phyloP scores from a whole-genome alignment of 2,888 invertebrate genomes.

The Cetonia aurata region DNA sequence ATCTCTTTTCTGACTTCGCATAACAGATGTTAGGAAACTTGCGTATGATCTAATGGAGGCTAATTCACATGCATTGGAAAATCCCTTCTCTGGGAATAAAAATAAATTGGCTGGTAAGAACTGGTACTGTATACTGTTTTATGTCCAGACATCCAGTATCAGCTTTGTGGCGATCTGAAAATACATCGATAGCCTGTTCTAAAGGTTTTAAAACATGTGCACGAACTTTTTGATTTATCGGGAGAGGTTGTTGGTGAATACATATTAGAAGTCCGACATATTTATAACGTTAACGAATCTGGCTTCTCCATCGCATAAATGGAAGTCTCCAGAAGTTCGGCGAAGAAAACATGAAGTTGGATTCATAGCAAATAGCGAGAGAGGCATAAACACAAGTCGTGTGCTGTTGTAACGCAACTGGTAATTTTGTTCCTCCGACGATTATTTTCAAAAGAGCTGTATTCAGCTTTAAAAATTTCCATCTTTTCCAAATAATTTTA shows the following conservation, averaged over 20 bases:
- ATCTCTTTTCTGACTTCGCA: neutral
- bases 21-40: slow-evolving; percentile 5
- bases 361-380: too few species aligned
- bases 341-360: neutral
- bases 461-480: neutral
- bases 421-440: neutral
- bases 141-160: neutral
- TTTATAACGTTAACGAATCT: neutral
- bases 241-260: neutral
- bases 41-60: neutral
- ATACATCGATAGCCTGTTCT: neutral
- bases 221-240: neutral
- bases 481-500: too few species aligned
- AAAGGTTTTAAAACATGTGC: slow-evolving; percentile 6
- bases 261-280: too few species aligned
- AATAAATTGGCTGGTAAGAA: neutral
- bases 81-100: neutral
- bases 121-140: neutral
- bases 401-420: neutral
- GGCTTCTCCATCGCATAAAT: neutral
- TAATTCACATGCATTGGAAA: neutral
- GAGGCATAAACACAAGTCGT: neutral
- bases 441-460: neutral
- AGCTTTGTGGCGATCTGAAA: neutral
- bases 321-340: neutral